These are phyloP conservation scores for Eurosta solidaginis DNA, from an alignment of 1,140 invertebrate species.

Conservation along the genomic window DNA sequence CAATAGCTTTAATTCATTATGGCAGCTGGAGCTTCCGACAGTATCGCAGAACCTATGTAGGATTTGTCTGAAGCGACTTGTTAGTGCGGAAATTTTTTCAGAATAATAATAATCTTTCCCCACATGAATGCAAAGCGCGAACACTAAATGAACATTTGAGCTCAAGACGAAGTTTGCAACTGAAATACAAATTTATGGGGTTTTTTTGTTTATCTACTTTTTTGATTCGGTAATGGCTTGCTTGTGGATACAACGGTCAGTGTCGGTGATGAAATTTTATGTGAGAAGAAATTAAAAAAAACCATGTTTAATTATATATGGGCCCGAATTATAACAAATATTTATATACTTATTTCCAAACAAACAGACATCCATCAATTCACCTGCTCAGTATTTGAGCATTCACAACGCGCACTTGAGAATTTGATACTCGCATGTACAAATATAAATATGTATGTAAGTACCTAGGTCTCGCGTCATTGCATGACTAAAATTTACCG, in stretches of 20 bases:
- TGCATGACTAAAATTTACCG: background rate
- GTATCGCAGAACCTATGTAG: too few relatives aligned
- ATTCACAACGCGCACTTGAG: background rate
- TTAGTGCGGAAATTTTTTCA: too few relatives aligned
- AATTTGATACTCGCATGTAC: constrained; percentile 15
- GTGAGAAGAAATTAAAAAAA: constrained; percentile 22
- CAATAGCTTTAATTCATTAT: too few relatives aligned
- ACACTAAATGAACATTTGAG: background rate
- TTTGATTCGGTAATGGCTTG: background rate
- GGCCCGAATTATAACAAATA: background rate
- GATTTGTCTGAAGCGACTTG: too few relatives aligned
- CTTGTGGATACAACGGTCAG: background rate
- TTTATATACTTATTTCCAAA: background rate
- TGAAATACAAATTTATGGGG: background rate
- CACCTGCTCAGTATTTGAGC: background rate
- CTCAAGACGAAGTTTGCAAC: constrained; percentile 10
- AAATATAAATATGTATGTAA: too few relatives aligned
- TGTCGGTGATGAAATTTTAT: constrained; percentile 1
- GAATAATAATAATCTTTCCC: too few relatives aligned
- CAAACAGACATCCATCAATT: background rate
- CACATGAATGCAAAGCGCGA: background rate
- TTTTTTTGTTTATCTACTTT: constrained; percentile 15
- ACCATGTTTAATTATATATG: background rate
- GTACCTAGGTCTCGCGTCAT: background rate
- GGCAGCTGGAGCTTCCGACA: too few relatives aligned